A percentile compares a stretch with the other conserved stretches of the same genome.
Evolutionary conservation across 1,140 invertebrate genomes (phyloP).

Genomic region (Drosophila miranda): DNA sequence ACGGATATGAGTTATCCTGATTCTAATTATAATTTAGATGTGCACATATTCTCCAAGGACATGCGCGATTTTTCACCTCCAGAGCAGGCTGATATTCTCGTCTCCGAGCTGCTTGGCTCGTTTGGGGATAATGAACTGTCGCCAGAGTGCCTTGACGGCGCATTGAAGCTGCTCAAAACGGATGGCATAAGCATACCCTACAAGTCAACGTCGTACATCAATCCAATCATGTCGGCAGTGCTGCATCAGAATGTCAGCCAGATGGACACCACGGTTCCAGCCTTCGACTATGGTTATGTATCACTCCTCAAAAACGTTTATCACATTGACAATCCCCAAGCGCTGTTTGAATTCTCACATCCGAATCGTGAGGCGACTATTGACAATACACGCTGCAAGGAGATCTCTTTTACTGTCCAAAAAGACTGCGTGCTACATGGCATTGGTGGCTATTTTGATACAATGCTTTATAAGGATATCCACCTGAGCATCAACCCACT

Average conservation of each 20-base stretch:
- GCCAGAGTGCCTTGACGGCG: constrained; percentile 98
- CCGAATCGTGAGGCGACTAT: constrained; percentile 87
- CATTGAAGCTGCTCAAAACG: constrained; percentile 92
- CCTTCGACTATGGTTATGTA: constrained; percentile 88
- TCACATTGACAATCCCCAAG: constrained; percentile 90
- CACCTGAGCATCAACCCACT: constrained; percentile 94
- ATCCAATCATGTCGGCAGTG: constrained; percentile 87
- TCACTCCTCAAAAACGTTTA: constrained; percentile 96
- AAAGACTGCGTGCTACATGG: constrained; percentile 94
- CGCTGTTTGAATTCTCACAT: constrained; percentile 94
- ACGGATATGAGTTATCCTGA: neutral
- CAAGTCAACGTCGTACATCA: constrained; percentile 95
- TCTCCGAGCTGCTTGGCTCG: constrained; percentile 98
- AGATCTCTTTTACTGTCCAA: constrained; percentile 87
- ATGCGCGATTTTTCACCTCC: constrained; percentile 94
- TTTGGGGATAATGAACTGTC: constrained; percentile 99
- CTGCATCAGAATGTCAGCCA: constrained; percentile 83
- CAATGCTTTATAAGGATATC: constrained; percentile 92
- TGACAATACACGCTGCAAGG: constrained; percentile 90
- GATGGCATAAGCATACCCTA: constrained; percentile 96
- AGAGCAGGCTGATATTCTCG: constrained; percentile 96
- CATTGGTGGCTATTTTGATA: constrained; percentile 97
- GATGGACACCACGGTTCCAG: constrained; percentile 27
- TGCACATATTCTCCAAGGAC: constrained; percentile 92
- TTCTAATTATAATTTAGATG: constrained; percentile 63